Evolutionary conservation across 2,113 vertebrate genomes (phyloP).

Genomic region (Addax nasomaculatus): DNA sequence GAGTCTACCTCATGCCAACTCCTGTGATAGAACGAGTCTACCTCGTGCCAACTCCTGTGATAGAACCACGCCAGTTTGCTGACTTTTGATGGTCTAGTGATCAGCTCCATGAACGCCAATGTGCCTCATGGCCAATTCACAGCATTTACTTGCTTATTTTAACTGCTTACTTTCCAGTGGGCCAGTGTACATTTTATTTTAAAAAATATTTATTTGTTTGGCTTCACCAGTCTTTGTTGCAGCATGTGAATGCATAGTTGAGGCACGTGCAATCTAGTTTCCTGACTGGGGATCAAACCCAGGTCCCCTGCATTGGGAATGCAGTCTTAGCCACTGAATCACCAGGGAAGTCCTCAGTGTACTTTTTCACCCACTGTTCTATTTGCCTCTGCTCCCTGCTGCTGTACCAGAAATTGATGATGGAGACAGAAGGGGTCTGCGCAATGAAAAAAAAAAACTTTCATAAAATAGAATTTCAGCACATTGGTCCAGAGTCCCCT

Average conservation of each 20-base stretch:
- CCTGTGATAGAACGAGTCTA: background rate
- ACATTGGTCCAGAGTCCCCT: background rate
- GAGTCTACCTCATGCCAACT: background rate
- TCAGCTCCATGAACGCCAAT: background rate
- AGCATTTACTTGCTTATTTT: background rate
- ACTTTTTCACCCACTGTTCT: background rate
- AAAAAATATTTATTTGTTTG: background rate
- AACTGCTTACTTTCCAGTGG: background rate
- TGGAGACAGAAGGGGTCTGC: background rate
- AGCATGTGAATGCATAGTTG: background rate
- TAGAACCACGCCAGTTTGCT: background rate
- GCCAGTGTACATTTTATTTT: background rate
- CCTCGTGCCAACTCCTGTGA: background rate
- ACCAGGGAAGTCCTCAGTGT: background rate
- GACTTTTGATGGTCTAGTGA: background rate
- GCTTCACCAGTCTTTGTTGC: background rate
- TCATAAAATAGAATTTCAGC: background rate
- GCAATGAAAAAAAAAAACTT: background rate
- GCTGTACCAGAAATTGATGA: background rate
- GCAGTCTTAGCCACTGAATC: background rate
- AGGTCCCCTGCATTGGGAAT: background rate
- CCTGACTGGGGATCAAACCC: background rate
- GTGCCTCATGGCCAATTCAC: background rate
- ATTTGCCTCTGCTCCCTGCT: background rate
- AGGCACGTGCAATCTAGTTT: background rate